phyloP scores from a whole-genome alignment of 2,888 invertebrate species.

The Autographa pulchrina region DNA sequence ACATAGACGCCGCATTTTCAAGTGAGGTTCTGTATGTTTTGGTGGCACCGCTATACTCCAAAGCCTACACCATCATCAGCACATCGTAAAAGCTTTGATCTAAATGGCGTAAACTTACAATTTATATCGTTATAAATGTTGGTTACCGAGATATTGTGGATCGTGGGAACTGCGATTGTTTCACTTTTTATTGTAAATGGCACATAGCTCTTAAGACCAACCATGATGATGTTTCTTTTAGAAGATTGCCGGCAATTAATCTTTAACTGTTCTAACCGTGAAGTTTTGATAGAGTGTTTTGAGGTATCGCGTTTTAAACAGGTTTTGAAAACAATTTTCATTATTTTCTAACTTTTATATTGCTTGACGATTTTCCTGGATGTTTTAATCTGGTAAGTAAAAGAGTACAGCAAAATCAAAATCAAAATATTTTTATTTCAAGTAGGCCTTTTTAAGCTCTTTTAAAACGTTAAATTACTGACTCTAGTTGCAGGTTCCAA shows the following conservation, averaged over 20 bases:
- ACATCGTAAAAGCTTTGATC: constrained; percentile 4
- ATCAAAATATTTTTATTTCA: no score
- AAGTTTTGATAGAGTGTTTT: not conserved
- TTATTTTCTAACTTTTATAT: no score
- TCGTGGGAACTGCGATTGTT: constrained; percentile 40
- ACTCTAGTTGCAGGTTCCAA: no score
- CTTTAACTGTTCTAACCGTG: constrained; percentile 5
- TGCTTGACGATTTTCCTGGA: no score
- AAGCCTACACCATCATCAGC: not conserved
- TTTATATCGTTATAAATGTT: constrained; percentile 19
- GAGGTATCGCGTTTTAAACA: not conserved
- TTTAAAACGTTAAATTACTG: no score
- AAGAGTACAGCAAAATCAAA: no score
- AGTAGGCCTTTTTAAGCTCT: no score
- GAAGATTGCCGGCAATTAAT: constrained; percentile 21
- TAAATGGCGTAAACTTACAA: not conserved
- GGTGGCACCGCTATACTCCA: not conserved
- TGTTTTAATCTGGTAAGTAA: no score
- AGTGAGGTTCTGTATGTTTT: not conserved
- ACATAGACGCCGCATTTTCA: no score
- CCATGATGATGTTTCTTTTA: constrained; percentile 16
- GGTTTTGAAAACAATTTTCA: no score
- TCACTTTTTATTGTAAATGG: constrained; percentile 17
- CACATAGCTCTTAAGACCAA: constrained; percentile 12
- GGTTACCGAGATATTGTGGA: constrained; percentile 23